Conservation (phyloP, 2,113 vertebrate genomes). For the Mus spicilegus region DNA sequence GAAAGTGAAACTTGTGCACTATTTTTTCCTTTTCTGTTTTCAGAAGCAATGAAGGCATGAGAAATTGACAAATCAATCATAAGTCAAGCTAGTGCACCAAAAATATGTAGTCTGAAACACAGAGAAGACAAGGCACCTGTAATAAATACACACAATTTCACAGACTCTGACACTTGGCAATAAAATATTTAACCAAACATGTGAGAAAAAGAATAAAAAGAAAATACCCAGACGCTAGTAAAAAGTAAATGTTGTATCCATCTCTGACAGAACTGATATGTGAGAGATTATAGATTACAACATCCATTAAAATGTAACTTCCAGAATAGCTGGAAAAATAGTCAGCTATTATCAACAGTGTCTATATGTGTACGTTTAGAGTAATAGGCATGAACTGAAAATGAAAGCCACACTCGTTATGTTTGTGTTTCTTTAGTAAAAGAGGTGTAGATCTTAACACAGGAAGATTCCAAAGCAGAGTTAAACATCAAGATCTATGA, state of each 20-base stretch:
- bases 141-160: background rate
- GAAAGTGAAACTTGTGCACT: background rate
- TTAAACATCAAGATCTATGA: background rate
- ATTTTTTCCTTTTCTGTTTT: background rate
- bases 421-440: background rate
- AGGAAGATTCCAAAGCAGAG: background rate
- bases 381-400: background rate
- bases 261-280: background rate
- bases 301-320: background rate
- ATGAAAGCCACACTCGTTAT: background rate
- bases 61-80: background rate
- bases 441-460: background rate
- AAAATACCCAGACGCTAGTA: background rate
- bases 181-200: background rate
- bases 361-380: background rate
- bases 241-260: background rate
- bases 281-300: background rate
- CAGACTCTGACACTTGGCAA: background rate
- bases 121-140: background rate
- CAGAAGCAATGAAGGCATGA: background rate
- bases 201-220: background rate
- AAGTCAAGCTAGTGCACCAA: background rate
- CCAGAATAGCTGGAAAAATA: background rate
- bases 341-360: background rate
- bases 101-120: background rate